phyloP scores from a whole-genome alignment of 2,888 invertebrate genomes.

The Dryococelus australis region DNA sequence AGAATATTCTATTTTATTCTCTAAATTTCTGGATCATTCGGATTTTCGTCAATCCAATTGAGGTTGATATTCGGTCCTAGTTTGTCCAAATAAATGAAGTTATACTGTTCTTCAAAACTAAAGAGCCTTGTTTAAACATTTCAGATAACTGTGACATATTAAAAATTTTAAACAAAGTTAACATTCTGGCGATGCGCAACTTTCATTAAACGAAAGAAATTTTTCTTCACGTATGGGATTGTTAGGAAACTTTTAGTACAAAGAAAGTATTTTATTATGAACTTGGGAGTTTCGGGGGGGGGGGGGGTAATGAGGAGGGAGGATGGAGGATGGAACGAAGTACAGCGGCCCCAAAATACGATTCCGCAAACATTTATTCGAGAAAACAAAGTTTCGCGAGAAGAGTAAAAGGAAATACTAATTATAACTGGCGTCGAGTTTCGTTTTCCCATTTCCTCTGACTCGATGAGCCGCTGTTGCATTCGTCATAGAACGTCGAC shows the following conservation, averaged over 20 bases:
- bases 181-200: no score
- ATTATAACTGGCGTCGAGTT: conserved; percentile 16
- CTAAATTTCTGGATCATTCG: no score
- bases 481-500: not conserved
- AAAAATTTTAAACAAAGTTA: no score
- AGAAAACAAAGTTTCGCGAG: conserved; percentile 11
- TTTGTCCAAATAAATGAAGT: no score
- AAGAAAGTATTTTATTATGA: not conserved
- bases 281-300: not conserved
- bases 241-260: not conserved
- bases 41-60: no score
- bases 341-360: not conserved
- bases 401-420: not conserved
- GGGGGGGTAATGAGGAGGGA: no score
- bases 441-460: not conserved
- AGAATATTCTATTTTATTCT: no score
- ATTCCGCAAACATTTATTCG: conserved; percentile 16
- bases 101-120: no score
- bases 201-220: not conserved
- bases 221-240: not conserved
- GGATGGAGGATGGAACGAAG: not conserved
- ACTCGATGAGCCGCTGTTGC: not conserved
- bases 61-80: no score
- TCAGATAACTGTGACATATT: no score
- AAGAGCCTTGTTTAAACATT: no score